phyloP scores from a whole-genome alignment of 2,888 invertebrate genomes.

The Eupithecia vulgata region DNA sequence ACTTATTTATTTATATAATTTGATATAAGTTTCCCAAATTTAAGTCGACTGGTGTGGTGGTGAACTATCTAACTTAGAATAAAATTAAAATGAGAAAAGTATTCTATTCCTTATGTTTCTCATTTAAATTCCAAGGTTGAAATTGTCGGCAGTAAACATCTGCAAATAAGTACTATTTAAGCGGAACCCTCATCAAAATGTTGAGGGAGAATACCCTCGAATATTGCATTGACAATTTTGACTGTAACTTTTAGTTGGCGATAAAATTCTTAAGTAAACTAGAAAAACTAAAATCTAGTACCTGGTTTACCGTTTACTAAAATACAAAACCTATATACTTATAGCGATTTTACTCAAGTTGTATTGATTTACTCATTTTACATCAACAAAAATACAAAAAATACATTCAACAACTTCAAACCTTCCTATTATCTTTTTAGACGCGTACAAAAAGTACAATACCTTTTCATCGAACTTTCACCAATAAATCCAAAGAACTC shows the following conservation, averaged over 20 bases:
- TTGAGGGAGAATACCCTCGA: slow-evolving; percentile 62
- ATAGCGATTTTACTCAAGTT: background rate
- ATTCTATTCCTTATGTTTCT: slow-evolving; percentile 33
- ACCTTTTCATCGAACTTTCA: slow-evolving; percentile 17
- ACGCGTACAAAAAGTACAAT: background rate
- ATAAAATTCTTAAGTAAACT: background rate
- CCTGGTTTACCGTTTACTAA: background rate
- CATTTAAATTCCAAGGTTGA: slow-evolving; percentile 45
- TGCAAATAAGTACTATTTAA: slow-evolving; percentile 53
- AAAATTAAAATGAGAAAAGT: slow-evolving; percentile 36
- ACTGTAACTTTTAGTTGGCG: slow-evolving; percentile 56
- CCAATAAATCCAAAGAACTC: slow-evolving; percentile 16
- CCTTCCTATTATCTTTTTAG: background rate
- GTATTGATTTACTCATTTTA: background rate
- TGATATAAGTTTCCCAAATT: background rate
- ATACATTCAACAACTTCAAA: background rate
- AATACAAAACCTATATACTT: background rate
- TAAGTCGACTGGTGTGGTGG: background rate
- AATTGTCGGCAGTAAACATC: slow-evolving; percentile 48
- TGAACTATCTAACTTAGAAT: slow-evolving; percentile 2
- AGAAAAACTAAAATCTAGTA: no score
- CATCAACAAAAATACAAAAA: background rate
- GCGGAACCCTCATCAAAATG: slow-evolving; percentile 67
- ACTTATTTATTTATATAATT: no score
- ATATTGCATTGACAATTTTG: slow-evolving; percentile 56